These are phyloP conservation scores for Rhabdomys pumilio DNA, from an alignment of 2,797 vertebrate genomes.

Conservation along the genomic window DNA sequence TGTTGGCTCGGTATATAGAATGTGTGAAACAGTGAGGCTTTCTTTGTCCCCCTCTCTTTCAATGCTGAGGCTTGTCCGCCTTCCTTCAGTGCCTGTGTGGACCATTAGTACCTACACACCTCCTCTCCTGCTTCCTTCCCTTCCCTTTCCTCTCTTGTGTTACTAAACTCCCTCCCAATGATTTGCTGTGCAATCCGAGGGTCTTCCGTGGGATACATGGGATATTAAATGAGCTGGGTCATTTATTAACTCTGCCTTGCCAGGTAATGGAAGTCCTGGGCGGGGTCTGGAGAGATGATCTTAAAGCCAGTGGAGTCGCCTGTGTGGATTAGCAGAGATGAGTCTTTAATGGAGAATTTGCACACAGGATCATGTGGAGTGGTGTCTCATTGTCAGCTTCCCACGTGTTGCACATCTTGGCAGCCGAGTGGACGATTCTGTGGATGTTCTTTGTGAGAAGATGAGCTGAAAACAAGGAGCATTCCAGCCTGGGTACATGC, in stretches of 20 bases:
- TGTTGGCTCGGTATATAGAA: not conserved
- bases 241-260: not conserved
- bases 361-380: accelerated
- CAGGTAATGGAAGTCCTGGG: not conserved
- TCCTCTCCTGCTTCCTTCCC: not conserved
- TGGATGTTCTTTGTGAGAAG: constrained; percentile 37
- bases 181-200: accelerated
- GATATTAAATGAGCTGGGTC: not conserved
- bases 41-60: not conserved
- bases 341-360: not conserved
- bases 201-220: not conserved
- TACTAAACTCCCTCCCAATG: not conserved
- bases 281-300: not conserved
- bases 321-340: not conserved
- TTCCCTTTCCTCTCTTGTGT: not conserved
- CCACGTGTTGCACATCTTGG: not conserved
- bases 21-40: not conserved
- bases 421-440: not conserved
- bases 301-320: not conserved
- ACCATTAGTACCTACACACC: not conserved
- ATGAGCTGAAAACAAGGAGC: not conserved
- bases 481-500: not conserved
- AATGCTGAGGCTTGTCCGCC: not conserved
- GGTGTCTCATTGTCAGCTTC: accelerated
- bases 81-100: too few relatives aligned